Base-by-base conservation (phyloP, 2,888 invertebrate genomes). In the Sarcophaga carnaria region DNA sequence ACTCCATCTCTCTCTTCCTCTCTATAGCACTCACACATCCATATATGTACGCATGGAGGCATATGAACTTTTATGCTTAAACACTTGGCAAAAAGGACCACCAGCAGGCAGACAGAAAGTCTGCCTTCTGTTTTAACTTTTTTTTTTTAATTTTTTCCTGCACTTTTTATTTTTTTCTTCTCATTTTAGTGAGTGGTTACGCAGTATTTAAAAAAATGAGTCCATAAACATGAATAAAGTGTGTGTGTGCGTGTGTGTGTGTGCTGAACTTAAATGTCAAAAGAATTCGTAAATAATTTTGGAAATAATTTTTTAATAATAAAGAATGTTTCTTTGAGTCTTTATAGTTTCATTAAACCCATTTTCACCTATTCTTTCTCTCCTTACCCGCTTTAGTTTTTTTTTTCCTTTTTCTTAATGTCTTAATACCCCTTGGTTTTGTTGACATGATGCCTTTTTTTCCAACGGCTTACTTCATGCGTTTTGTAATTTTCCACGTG, bases 401-500 rank as follows among this genome's bases (percentile, higher is more conserved):
- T 70, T 82, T n/a, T 72, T 47, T 14, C 17, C 5, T 27, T 37
- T 63, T 83, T 78, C 6, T 75, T 79, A 79, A 75, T 71, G 54
- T 60, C 47, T 83, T 86, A 70, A 71, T 78, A 47, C 76, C 63
- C 47, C 63, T 77, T 64, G 64, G 62, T 64, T 49, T 17, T 14
- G 10, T 75, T 45, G 70, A 14, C 17, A 3, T 49, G 37, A 69
- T 69, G 63, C 62, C 63, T 63, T 86, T 66, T 27, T 71, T 76
- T 76, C 37, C 63, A 20, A 37, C 37, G 37, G 37, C 37, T 37
- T 37, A 37, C 37, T 20, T 54, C 72, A 72, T 60, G 37, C 22
- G n/a, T 62, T 81, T 75, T 79, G 79, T 84, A 76, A 87, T 87
- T 85, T 87, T 87, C 84, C 87, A 87, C 82, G 67, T 85, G 87